Base-by-base conservation (phyloP, 2,797 vertebrate species). In the Poecilia gillii region DNA sequence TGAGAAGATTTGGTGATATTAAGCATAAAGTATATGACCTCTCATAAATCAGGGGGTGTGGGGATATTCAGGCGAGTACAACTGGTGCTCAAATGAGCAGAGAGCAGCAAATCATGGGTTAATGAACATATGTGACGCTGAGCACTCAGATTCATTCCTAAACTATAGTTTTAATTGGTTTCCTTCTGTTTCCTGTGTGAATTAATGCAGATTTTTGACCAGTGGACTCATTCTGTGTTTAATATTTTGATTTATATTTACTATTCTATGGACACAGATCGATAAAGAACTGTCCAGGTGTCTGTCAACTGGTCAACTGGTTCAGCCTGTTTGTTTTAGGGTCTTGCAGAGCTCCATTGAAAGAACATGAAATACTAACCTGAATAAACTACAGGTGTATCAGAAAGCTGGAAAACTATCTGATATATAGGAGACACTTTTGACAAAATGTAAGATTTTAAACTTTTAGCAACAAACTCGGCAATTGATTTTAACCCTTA, bases 101-200 rank as follows among this genome's bases (percentile, higher is more conserved):
- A 62, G n/a, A 49, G 59, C 16, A 73, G 28, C 81, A 84, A 79
- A 78, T 83, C 31, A 71, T n/a, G 55, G 39, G 83, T 79, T 82
- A 89, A 84, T 76, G 66, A 87, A 59, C 59, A 73, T 77, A 73
- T 76, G 81, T 68, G 46, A 45, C 55, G 55, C 55, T 39, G 53
- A 79, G 76, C 41, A 20, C n/a, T 47, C 72, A 46, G 62, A 28
- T 57, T 79, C 53, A 81, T 81, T 47, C 55, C 33, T 49, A 75
- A 81, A 88, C 86, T 80, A 81, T 53, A 45, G 39, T 49, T 71
- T 51, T 59, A 53, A 59, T 36, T 81, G 78, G 14, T 75, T 79
- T 53, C 73, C 59, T 43, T 16, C 14, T 11, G 12, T 53, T 53
- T 36, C 6, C 49, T 51, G 6, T 23, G 18, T 20, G 6, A 59